These are phyloP conservation scores for Scaptomyza parva DNA, from an alignment of 2,888 invertebrate genomes.

Conservation along the genomic window DNA sequence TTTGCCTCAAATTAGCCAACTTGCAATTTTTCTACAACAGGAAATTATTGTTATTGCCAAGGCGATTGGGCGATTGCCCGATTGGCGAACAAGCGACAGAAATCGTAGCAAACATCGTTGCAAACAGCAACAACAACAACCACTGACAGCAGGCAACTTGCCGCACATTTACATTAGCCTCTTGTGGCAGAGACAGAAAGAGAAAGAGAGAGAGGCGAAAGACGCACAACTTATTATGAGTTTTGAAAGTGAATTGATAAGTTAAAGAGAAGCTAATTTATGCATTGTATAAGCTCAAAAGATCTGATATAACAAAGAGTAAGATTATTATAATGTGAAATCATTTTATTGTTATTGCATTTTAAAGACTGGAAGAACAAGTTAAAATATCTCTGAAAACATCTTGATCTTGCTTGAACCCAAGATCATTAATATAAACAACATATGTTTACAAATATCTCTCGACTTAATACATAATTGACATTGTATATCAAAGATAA, in stretches of 20 bases:
- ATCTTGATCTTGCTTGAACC: neutral
- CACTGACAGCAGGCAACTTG: slow-evolving; percentile 13
- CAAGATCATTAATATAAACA: neutral
- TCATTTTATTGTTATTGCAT: neutral
- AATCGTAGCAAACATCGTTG: slow-evolving; percentile 33
- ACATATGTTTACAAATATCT: neutral
- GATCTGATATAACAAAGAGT: slow-evolving; percentile 7
- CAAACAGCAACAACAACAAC: slow-evolving; percentile 21
- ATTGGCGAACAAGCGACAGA: slow-evolving; percentile 34
- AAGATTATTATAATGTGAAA: neutral
- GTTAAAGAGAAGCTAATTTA: slow-evolving; percentile 18
- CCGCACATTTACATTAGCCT: slow-evolving; percentile 46
- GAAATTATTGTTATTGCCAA: slow-evolving; percentile 74
- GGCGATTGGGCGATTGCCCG: slow-evolving; percentile 38
- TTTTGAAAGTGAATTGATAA: slow-evolving; percentile 58
- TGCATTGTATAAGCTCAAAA: slow-evolving; percentile 16
- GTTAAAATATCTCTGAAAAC: neutral
- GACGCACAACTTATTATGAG: slow-evolving; percentile 18
- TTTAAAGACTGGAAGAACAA: neutral
- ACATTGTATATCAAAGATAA: neutral
- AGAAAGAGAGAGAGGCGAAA: neutral
- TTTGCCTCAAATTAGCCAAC: slow-evolving; percentile 77
- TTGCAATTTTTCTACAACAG: slow-evolving; percentile 75
- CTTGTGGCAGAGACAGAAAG: too few relatives aligned
- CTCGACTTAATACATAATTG: slow-evolving; percentile 2